Evolutionary conservation across 2,113 vertebrate species (phyloP).

Genomic region (Fulica atra): DNA sequence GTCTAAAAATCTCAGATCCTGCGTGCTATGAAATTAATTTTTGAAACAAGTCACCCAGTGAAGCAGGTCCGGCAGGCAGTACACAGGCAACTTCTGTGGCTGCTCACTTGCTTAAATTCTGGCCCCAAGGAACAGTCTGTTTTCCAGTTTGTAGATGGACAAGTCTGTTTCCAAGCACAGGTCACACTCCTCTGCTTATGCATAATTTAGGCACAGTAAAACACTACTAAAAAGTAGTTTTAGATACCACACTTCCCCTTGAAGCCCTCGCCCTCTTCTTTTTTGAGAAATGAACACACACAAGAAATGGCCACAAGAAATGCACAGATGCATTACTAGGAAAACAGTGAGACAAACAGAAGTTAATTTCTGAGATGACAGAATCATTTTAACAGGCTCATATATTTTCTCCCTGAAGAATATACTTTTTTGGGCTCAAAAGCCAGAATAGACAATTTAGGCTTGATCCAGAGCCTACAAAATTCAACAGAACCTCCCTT

Average conservation of each 20-base stretch:
- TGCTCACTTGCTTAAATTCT: neutral
- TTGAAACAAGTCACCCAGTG: neutral
- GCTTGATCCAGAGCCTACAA: neutral
- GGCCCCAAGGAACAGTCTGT: neutral
- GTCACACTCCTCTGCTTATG: neutral
- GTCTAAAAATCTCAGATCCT: neutral
- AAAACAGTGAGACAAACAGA: slow-evolving; percentile 9
- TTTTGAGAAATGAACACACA: neutral
- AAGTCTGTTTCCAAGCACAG: slow-evolving; percentile 15
- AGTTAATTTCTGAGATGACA: neutral
- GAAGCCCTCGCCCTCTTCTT: neutral
- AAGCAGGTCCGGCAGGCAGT: neutral
- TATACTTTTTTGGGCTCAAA: neutral
- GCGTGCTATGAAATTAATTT: neutral
- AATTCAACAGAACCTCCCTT: neutral
- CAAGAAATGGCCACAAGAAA: neutral
- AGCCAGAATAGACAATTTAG: neutral
- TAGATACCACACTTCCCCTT: neutral
- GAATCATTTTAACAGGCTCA: neutral
- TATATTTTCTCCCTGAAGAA: neutral
- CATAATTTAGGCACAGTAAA: neutral
- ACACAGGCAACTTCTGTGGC: neutral
- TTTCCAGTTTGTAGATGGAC: neutral
- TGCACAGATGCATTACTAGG: accelerated
- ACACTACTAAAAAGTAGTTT: neutral